Evolutionary conservation across 2,888 invertebrate species (phyloP).

Genomic region (Microctonus hyperodae): DNA sequence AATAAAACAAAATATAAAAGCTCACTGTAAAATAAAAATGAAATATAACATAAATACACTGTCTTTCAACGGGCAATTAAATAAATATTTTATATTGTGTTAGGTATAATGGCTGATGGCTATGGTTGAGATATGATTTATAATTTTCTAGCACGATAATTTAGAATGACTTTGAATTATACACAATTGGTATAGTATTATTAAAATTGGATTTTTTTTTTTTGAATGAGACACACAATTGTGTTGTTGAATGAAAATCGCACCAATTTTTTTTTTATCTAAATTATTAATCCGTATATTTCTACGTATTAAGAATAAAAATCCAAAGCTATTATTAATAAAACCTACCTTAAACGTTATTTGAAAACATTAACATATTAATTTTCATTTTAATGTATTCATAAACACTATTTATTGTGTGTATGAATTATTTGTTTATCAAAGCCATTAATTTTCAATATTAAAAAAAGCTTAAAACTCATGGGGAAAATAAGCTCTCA

Average conservation of each 20-base stretch:
- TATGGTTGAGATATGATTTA: not conserved
- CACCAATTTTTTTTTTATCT: conserved; percentile 13
- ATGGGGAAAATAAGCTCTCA: conserved; percentile 2
- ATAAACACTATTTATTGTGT: conserved; percentile 13
- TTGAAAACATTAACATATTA: conserved; percentile 18
- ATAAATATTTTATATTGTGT: not conserved
- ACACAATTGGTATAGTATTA: conserved; percentile 2
- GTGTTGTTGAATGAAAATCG: conserved; percentile 5
- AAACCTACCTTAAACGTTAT: conserved; percentile 12
- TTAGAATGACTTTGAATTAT: not conserved
- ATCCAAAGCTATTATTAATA: conserved; percentile 12
- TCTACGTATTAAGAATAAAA: conserved; percentile 18
- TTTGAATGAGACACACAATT: not conserved
- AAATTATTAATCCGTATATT: conserved; percentile 11
- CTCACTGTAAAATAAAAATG: too few relatives aligned
- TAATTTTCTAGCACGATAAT: not conserved
- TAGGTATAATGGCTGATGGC: not conserved
- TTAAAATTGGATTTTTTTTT: too few relatives aligned
- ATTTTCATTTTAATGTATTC: conserved; percentile 7
- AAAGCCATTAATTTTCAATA: not conserved
- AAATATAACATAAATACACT: not conserved
- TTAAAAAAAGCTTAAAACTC: conserved; percentile 15
- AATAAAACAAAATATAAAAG: not conserved
- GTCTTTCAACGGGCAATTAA: not conserved
- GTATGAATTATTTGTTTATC: conserved; percentile 14